Conservation (phyloP, 2,888 invertebrate genomes). For the Perizoma affinitatum region DNA sequence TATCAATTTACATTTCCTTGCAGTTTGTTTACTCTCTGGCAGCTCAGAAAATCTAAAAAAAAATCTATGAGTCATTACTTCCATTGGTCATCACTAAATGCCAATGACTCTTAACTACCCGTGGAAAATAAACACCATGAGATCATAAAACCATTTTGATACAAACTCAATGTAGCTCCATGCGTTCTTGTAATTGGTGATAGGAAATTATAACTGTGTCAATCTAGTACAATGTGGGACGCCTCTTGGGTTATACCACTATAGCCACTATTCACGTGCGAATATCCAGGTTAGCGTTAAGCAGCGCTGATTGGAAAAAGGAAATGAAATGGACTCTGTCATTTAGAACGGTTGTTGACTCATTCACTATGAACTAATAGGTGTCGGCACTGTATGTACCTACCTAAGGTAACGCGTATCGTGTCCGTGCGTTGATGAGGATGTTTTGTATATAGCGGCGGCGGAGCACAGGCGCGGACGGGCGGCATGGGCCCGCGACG, state of each 20-base stretch:
- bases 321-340: neutral
- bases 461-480: slow-evolving; percentile 66
- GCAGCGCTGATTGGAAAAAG: slow-evolving; percentile 10
- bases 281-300: slow-evolving; percentile 17
- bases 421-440: slow-evolving; percentile 36
- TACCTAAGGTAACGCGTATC: slow-evolving; percentile 26
- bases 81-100: slow-evolving; percentile 8
- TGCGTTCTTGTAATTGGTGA: slow-evolving; percentile 29
- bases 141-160: slow-evolving; percentile 7
- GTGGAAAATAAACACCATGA: slow-evolving; percentile 10
- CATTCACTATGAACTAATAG: slow-evolving; percentile 52
- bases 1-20: neutral
- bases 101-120: slow-evolving; percentile 14
- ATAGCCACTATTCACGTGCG: no score
- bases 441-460: slow-evolving; percentile 59
- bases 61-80: slow-evolving; percentile 23
- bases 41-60: slow-evolving; percentile 21
- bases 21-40: slow-evolving; percentile 32
- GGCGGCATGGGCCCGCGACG: slow-evolving; percentile 73
- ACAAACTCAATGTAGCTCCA: slow-evolving; percentile 20
- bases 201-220: slow-evolving; percentile 18
- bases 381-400: slow-evolving; percentile 35
- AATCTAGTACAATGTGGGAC: slow-evolving; percentile 49
- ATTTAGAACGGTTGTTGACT: slow-evolving; percentile 19
- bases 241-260: slow-evolving; percentile 61